Evolutionary conservation across 2,797 vertebrate genomes (phyloP).

Genomic region (Lepilemur septentrionalis): DNA sequence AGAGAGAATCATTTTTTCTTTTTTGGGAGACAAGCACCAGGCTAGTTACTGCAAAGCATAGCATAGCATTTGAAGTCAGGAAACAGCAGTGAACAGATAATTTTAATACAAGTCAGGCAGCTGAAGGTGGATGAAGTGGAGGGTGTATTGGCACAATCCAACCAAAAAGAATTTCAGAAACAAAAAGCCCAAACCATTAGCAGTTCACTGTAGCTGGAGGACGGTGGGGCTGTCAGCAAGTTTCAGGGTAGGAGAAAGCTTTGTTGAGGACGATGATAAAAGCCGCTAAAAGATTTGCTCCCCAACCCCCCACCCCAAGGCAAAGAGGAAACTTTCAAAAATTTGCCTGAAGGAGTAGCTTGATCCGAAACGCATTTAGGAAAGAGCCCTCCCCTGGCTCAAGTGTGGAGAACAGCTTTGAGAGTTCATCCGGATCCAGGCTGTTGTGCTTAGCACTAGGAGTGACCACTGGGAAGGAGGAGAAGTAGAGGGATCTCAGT

Average conservation of each 20-base stretch:
- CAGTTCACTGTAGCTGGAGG: not conserved
- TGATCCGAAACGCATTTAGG: not conserved
- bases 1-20: not conserved
- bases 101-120: not conserved
- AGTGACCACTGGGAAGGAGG: not conserved
- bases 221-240: fast-evolving
- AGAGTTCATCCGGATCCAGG: not conserved
- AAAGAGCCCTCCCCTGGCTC: not conserved
- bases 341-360: not conserved
- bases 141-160: not conserved
- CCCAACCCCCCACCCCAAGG: fast-evolving
- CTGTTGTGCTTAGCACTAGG: not conserved
- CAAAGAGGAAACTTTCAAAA: not conserved
- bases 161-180: not conserved
- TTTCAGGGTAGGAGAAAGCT: not conserved
- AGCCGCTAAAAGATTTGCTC: too few relatives aligned
- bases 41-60: not conserved
- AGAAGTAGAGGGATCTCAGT: not conserved
- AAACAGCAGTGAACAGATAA: not conserved
- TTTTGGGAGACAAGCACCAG: not conserved
- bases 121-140: not conserved
- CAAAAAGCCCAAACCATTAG: not conserved
- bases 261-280: not conserved
- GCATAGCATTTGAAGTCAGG: not conserved
- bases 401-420: not conserved